Percentiles rank a stretch among this genome's conserved stretches.
These are phyloP conservation scores for Pygathrix nemaeus DNA, from an alignment of 2,113 vertebrate genomes.

Conservation along the genomic window DNA sequence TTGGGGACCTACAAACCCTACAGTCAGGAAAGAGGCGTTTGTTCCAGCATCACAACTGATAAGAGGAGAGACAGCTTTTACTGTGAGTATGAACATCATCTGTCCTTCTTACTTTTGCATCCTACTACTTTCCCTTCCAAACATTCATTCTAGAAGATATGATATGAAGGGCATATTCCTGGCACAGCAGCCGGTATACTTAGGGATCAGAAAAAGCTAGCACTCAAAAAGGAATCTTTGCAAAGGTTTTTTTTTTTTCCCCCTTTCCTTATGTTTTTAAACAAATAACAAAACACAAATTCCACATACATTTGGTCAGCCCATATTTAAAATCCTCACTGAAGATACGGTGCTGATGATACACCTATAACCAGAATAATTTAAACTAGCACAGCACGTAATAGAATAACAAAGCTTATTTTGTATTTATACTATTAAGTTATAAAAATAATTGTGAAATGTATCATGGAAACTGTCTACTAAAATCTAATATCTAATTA, in stretches of 20 bases:
- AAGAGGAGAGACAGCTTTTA: not conserved
- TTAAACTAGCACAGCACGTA: not conserved
- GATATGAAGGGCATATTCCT: rapidly evolving
- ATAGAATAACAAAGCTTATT: not conserved
- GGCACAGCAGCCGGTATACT: not conserved
- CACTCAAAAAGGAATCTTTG: not conserved
- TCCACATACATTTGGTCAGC: not conserved
- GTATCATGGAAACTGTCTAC: not conserved
- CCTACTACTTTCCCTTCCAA: too few species aligned
- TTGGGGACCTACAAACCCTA: not conserved
- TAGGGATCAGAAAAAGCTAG: not conserved
- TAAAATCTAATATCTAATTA: not conserved
- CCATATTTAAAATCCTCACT: not conserved
- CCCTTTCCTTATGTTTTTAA: not conserved
- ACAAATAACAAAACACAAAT: not conserved
- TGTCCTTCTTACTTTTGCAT: not conserved
- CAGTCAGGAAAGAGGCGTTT: rapidly evolving
- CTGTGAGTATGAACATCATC: rapidly evolving
- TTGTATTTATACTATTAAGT: not conserved
- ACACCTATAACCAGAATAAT: not conserved
- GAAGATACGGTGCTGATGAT: not conserved
- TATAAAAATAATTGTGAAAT: not conserved
- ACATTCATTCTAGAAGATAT: rapidly evolving
- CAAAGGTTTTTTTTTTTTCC: not conserved
- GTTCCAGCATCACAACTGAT: not conserved